These are phyloP conservation scores for Peucedramus taeniatus DNA, from an alignment of 2,113 vertebrate genomes.

Conservation along the genomic window DNA sequence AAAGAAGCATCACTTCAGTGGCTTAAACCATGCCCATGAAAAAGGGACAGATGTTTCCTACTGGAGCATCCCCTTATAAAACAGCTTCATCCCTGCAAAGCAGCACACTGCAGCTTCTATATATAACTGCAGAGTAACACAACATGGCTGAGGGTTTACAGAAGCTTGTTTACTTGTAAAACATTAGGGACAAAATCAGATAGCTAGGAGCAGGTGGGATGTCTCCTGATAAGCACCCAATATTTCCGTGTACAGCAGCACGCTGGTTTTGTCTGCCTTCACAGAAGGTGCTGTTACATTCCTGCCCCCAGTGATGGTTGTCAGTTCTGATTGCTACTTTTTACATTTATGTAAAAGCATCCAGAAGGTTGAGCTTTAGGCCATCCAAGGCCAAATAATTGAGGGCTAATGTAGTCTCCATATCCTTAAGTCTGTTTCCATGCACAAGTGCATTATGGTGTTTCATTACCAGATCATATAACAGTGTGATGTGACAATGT, in stretches of 20 bases:
- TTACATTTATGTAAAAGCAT: not conserved
- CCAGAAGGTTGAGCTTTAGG: conserved; percentile 13
- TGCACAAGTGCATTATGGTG: not conserved
- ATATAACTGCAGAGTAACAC: not conserved
- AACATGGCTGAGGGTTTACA: not conserved
- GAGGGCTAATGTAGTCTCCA: not conserved
- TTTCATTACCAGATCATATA: conserved; percentile 48
- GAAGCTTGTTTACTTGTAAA: not conserved
- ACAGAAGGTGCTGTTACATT: not conserved
- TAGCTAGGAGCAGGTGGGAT: not conserved
- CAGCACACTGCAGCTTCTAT: not conserved
- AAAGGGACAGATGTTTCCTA: conserved; percentile 59
- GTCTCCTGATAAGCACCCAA: not conserved
- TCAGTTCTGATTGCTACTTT: not conserved
- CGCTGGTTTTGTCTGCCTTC: not conserved
- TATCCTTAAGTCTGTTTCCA: not conserved
- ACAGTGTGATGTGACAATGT: conserved; percentile 35
- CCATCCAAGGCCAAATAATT: conserved; percentile 6
- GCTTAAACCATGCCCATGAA: conserved; percentile 9
- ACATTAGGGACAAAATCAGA: not conserved
- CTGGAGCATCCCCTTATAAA: conserved; percentile 13
- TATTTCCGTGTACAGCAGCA: not conserved
- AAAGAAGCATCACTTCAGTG: not conserved
- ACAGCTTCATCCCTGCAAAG: conserved; percentile 21
- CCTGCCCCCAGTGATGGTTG: not conserved